Evolutionary conservation across 2,888 invertebrate genomes (phyloP), one percentile per base, ranked within the genome.

Genomic region (Timema podura): DNA sequence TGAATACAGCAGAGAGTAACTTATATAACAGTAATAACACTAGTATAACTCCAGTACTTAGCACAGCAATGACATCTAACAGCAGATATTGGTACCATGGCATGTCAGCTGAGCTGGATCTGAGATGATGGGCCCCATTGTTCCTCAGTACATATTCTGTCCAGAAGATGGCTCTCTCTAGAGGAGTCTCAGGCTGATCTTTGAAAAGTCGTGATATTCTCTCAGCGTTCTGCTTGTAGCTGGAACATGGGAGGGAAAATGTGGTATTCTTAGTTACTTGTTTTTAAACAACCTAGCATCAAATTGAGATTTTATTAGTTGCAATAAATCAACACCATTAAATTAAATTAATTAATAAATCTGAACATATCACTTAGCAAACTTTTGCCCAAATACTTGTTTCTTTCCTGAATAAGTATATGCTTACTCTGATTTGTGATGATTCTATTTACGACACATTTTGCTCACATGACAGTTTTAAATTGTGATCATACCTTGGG

Each of bases 91-190:
- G 88, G 74, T 89, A 78, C 75, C 87, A 82, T 78, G 86, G 87
- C 79, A 93, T 81, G 76, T 92, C 85, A 77, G 90, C 88, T 0
- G 90, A 85, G 0, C 91, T 89, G 1, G 91, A 89, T 77, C 91
- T 90, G 30, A 93, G 81, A 78, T 93, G 93, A 72, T 87, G 87
- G 0, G 92, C 93, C 0, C 93, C 92, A 76, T 88, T 89, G 77
- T 95, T 91, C 66, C 91, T 85, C 13, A 93, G 83, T 0, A 94
- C 91, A 76, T 94, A 93, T 78, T 95, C 94, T 0, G 92, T 93
- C 92, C 93, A 93, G 82, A 90, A 94, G 6, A 93, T 85, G 0
- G 92, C 92, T 72, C 89, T 85, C 74, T 91, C 90, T 72, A 91
- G 81, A 0, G 93, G 91, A 3, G 89, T 86, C 76, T 91, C 89